These are phyloP conservation scores for Drosophila neotestacea DNA, from an alignment of 2,888 invertebrate genomes.

Conservation along the genomic window DNA sequence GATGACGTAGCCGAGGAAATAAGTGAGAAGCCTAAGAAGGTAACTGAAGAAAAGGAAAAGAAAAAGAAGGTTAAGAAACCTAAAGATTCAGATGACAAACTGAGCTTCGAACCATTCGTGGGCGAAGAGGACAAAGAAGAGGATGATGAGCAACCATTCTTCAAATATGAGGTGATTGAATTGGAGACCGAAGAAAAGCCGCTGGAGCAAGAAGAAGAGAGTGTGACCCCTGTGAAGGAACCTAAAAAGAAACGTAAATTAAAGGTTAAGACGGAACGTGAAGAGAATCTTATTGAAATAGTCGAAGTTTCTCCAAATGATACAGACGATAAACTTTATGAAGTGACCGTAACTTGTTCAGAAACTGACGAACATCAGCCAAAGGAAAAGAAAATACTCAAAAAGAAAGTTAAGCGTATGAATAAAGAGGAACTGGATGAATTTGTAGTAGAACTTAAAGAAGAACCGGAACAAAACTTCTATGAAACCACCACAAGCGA, in stretches of 20 bases:
- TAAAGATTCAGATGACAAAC: slow-evolving; percentile 48
- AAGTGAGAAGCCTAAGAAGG: slow-evolving; percentile 37
- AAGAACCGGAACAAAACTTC: slow-evolving; percentile 64
- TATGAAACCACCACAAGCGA: slow-evolving; percentile 57
- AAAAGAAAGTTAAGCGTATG: slow-evolving; percentile 79
- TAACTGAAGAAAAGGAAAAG: slow-evolving; percentile 50
- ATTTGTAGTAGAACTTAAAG: slow-evolving; percentile 75
- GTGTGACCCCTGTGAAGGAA: slow-evolving; percentile 60
- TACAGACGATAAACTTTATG: slow-evolving; percentile 59
- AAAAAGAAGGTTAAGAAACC: slow-evolving; percentile 68
- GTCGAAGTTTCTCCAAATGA: slow-evolving; percentile 78
- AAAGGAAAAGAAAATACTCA: slow-evolving; percentile 50
- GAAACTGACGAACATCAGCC: slow-evolving; percentile 48
- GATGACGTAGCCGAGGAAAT: slow-evolving; percentile 40
- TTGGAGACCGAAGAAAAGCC: slow-evolving; percentile 60
- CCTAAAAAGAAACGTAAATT: slow-evolving; percentile 82
- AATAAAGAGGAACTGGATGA: slow-evolving; percentile 79
- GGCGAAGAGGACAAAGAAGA: slow-evolving; percentile 55
- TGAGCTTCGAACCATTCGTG: slow-evolving; percentile 59
- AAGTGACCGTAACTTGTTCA: slow-evolving; percentile 69
- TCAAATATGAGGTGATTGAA: slow-evolving; percentile 76
- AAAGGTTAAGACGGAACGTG: slow-evolving; percentile 83
- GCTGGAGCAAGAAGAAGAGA: slow-evolving; percentile 67
- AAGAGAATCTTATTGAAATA: slow-evolving; percentile 85
- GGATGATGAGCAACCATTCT: slow-evolving; percentile 65